Conservation (phyloP, 1,140 invertebrate genomes). For the Spodoptera frugiperda region DNA sequence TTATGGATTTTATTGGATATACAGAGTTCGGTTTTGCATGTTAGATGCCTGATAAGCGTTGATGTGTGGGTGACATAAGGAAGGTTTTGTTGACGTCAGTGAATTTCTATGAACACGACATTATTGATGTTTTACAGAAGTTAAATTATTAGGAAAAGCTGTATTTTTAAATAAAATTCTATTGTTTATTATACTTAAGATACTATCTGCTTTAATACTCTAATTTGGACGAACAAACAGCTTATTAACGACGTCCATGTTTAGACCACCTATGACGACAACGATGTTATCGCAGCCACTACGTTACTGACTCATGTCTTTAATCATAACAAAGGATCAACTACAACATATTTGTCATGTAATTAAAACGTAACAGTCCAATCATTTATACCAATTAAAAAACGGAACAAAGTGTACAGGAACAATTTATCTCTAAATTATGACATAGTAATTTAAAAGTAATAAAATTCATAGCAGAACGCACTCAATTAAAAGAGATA, state of each 20-base stretch:
- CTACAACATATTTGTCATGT: conserved; percentile 22
- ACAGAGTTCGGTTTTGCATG: conserved; percentile 26
- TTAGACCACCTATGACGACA: conserved; percentile 25
- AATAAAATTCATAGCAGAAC: conserved; percentile 33
- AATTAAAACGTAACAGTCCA: conserved; percentile 35
- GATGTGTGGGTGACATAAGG: conserved; percentile 13
- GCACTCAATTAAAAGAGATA: conserved; percentile 35
- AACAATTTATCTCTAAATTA: conserved; percentile 28
- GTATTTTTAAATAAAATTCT: too few species aligned
- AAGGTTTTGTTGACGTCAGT: neutral
- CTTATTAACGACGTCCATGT: conserved; percentile 21
- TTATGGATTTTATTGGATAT: conserved; percentile 54
- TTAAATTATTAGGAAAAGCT: too few species aligned
- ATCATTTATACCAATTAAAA: conserved; percentile 27
- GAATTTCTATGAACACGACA: neutral
- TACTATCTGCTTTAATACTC: conserved; percentile 16
- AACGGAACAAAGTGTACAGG: conserved; percentile 33
- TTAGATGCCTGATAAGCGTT: conserved; percentile 10
- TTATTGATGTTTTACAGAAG: neutral
- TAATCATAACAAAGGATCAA: conserved; percentile 25
- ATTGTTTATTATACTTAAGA: neutral
- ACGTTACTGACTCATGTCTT: neutral
- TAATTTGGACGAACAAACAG: conserved; percentile 1
- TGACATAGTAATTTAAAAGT: conserved; percentile 26
- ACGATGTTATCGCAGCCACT: conserved; percentile 12